Base-by-base conservation (phyloP, 2,888 invertebrate genomes). In the Salticus scenicus region DNA sequence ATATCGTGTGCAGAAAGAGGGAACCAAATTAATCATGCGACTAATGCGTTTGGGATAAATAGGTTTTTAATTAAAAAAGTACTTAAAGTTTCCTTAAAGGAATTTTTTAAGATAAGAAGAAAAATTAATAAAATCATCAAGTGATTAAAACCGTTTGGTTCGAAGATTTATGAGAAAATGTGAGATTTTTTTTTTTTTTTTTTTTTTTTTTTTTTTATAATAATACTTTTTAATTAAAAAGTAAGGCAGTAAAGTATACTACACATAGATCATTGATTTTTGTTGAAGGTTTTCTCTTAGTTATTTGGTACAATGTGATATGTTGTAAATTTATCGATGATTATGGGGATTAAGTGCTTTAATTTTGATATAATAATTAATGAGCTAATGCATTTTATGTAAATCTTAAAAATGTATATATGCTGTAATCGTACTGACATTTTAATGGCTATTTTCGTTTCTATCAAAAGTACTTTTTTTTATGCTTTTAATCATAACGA, bases 91-190 rank as follows among this genome's bases (percentile, higher is more conserved):
- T 24, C 24, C 12, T 47, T 14, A 4, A 24, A 24, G 2, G 24
- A 57, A 12, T 24, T 57, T 24, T n/a, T n/a, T n/a, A n/a, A n/a
- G n/a, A n/a, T n/a, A n/a, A n/a, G n/a, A n/a, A n/a, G 24, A 57
- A 57, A 57, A 57, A 57, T 57, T 8, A 57, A 47, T 47, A 47
- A 57, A 57, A 57, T 57, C 57, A 24, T 57, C 57, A 57, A 57
- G 24, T 57, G 57, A 57, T 57, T 57, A 57, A 57, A 57, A 57
- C 4, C 57, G 10, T 57, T 57, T 57, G 24, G 24, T 24, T 24
- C 7, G 57, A 57, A 57, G 57, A 57, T 57, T 57, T 57, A 57
- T 24, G 57, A 57, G 57, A 57, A 57, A 57, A 57, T 24, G 20
- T 57, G 24, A 17, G 24, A 2, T 57, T 57, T 57, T 57, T 57